Conservation (phyloP, 2,113 vertebrate genomes). For the Pseudois nayaur region DNA sequence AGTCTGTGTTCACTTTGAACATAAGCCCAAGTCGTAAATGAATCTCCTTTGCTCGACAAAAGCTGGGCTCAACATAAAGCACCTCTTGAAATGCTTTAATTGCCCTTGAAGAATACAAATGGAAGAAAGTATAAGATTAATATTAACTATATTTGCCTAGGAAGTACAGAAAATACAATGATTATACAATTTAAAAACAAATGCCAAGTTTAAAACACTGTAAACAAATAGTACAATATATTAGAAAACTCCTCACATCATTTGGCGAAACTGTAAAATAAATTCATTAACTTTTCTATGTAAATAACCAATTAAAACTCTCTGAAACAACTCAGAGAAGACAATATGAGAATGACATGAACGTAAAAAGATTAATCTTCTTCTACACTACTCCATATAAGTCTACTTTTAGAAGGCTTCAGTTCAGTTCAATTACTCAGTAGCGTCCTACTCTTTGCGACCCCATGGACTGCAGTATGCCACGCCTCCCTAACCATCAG, state of each 20-base stretch:
- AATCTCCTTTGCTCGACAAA: conserved; percentile 97
- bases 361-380: neutral
- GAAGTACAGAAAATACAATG: neutral
- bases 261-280: neutral
- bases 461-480: neutral
- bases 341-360: neutral
- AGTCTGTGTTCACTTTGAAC: conserved; percentile 99
- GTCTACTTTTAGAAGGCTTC: neutral
- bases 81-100: conserved; percentile 99
- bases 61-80: conserved; percentile 97
- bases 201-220: neutral
- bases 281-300: neutral
- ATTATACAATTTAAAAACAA: neutral
- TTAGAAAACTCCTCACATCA: neutral
- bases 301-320: neutral
- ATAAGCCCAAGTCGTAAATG: conserved; percentile 98
- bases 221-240: neutral
- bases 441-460: neutral
- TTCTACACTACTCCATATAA: neutral
- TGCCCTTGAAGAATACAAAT: conserved; percentile 87
- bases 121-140: neutral
- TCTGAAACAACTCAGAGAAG: neutral
- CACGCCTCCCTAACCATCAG: neutral
- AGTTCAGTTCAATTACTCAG: neutral
- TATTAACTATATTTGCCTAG: neutral